phyloP scores from a whole-genome alignment of 2,797 vertebrate species.

The Sebastes nivosus region DNA sequence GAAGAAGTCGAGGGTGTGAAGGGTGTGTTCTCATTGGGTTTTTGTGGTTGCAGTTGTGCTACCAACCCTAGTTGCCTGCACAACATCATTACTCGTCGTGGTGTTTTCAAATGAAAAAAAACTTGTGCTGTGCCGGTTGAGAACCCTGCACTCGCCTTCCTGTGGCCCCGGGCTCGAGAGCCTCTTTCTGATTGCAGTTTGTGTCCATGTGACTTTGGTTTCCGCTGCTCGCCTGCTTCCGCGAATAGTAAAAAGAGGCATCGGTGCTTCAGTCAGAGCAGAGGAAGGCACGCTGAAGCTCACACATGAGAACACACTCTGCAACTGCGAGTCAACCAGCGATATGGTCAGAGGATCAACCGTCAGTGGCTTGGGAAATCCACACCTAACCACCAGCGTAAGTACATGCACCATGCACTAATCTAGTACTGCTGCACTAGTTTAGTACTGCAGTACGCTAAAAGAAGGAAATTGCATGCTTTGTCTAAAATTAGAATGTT shows the following conservation, averaged over 20 bases:
- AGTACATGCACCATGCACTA: conserved; percentile 53
- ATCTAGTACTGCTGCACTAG: not conserved
- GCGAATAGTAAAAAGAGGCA: conserved; percentile 74
- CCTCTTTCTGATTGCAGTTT: conserved; percentile 72
- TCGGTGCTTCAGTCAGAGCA: conserved; percentile 37
- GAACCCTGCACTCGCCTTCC: conserved; percentile 55
- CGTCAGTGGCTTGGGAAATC: conserved; percentile 75
- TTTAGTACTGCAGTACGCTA: not conserved
- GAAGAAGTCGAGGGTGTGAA: conserved; percentile 64
- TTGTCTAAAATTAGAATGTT: not conserved
- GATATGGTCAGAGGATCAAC: conserved; percentile 76
- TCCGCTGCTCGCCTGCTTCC: conserved; percentile 85
- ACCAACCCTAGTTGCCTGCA: conserved; percentile 4
- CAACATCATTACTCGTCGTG: not conserved
- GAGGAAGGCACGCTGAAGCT: conserved; percentile 44
- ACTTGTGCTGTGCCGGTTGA: conserved; percentile 1
- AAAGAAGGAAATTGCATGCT: not conserved
- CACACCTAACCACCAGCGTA: conserved; percentile 77
- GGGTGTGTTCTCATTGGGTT: conserved; percentile 72
- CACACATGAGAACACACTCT: conserved; percentile 35
- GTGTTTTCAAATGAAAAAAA: not conserved
- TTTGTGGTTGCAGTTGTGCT: conserved; percentile 65
- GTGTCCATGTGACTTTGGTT: conserved; percentile 86
- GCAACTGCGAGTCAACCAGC: conserved; percentile 55
- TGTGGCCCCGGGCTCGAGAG: conserved; percentile 63